A percentile compares a stretch with the other conserved stretches of the same genome.
Evolutionary conservation across 2,113 vertebrate genomes (phyloP).

Genomic region (Dicentrarchus labrax): DNA sequence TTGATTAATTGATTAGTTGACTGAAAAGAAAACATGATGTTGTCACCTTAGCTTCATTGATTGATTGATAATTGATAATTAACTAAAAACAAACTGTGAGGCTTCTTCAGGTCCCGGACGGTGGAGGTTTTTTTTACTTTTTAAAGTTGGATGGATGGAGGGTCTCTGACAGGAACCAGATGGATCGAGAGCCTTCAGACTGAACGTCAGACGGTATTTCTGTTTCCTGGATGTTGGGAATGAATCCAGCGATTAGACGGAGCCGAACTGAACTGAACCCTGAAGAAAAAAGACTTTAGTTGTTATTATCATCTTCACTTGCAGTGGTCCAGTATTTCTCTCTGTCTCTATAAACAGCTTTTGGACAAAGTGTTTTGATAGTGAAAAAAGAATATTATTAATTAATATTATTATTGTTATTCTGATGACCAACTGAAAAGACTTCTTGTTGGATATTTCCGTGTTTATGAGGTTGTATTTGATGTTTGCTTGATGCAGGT

Average conservation of each 20-base stretch:
- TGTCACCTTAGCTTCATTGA: too few relatives aligned
- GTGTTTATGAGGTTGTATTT: slow-evolving; percentile 78
- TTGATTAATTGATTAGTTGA: too few relatives aligned
- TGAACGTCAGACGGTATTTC: neutral
- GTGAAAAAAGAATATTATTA: slow-evolving; percentile 59
- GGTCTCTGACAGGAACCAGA: too few relatives aligned
- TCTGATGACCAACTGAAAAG: slow-evolving; percentile 48
- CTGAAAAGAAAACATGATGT: too few relatives aligned
- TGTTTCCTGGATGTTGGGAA: neutral
- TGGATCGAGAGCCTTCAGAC: too few relatives aligned
- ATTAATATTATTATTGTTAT: slow-evolving; percentile 57
- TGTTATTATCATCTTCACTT: slow-evolving; percentile 59
- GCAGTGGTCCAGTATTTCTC: slow-evolving; percentile 49
- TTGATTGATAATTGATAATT: too few relatives aligned
- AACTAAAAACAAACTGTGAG: too few relatives aligned
- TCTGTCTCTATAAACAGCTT: slow-evolving; percentile 62
- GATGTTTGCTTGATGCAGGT: slow-evolving; percentile 78
- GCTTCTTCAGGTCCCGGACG: too few relatives aligned
- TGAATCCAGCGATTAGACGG: slow-evolving; percentile 49
- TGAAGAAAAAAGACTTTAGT: slow-evolving; percentile 14
- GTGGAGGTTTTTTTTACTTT: too few relatives aligned
- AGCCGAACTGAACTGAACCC: slow-evolving; percentile 10
- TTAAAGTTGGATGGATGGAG: too few relatives aligned
- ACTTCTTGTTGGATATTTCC: slow-evolving; percentile 58
- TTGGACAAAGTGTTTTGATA: slow-evolving; percentile 77